phyloP scores from a whole-genome alignment of 2,113 vertebrate species.

The Vulpes ferrilata region DNA sequence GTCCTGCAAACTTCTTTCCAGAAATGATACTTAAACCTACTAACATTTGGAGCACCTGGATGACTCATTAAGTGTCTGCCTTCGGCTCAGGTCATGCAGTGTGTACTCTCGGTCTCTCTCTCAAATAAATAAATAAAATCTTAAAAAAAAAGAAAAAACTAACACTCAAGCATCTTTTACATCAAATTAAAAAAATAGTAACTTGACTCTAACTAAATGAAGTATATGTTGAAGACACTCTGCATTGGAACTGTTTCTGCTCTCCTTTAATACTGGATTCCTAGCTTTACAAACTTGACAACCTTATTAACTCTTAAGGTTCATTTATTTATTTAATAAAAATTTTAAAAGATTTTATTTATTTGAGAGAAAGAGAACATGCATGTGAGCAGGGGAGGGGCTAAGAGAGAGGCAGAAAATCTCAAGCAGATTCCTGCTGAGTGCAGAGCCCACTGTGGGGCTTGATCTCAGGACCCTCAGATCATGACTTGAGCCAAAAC shows the following conservation, averaged over 20 bases:
- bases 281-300: background rate
- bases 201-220: background rate
- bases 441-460: background rate
- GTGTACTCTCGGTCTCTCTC: background rate
- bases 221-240: background rate
- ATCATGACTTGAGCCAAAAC: background rate
- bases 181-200: background rate
- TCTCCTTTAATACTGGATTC: background rate
- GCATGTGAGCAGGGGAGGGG: background rate
- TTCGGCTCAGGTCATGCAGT: background rate
- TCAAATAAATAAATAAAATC: background rate
- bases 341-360: background rate
- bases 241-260: background rate
- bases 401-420: background rate
- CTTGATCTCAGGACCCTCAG: background rate
- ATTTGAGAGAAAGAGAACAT: background rate
- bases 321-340: slow-evolving; percentile 9
- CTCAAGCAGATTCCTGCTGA: background rate
- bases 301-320: background rate
- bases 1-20: background rate
- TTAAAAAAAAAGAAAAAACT: background rate
- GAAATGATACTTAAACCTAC: background rate
- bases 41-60: background rate
- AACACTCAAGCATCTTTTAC: background rate
- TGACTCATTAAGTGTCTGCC: background rate